Percentiles rank a stretch among this genome's conserved stretches.
Evolutionary conservation across 2,113 vertebrate genomes (phyloP).

Genomic region (Mustelus asterias): DNA sequence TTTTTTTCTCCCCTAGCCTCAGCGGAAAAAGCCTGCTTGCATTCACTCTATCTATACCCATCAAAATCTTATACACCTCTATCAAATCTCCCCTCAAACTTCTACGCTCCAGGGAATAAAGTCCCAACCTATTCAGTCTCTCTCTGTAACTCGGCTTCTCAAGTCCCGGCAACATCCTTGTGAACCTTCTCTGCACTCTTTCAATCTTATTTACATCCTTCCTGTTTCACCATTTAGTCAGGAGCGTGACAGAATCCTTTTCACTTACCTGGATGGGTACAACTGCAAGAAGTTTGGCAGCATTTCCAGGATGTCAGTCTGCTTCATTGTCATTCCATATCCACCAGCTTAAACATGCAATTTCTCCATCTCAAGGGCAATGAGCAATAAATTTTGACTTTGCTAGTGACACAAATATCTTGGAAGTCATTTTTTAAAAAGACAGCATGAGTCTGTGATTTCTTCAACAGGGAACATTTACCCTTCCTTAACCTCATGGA

Average conservation of each 20-base stretch:
- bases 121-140: too few species aligned
- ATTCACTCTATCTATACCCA: too few species aligned
- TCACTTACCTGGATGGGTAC: not conserved
- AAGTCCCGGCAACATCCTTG: too few species aligned
- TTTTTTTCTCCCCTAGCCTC: too few species aligned
- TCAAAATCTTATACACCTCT: too few species aligned
- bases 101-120: too few species aligned
- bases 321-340: not conserved
- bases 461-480: not conserved
- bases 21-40: too few species aligned
- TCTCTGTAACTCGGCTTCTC: too few species aligned
- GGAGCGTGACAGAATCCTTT: not conserved
- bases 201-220: too few species aligned
- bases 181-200: too few species aligned
- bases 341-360: not conserved
- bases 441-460: not conserved
- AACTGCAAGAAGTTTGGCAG: not conserved
- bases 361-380: not conserved
- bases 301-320: not conserved
- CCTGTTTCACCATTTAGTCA: not conserved
- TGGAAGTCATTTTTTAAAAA: not conserved
- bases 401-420: not conserved
- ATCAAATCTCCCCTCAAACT: too few species aligned
- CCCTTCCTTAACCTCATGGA: not conserved
- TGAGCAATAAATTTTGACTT: not conserved